These are phyloP conservation scores for Eublepharis macularius DNA, from an alignment of 2,113 vertebrate genomes.

Conservation along the genomic window DNA sequence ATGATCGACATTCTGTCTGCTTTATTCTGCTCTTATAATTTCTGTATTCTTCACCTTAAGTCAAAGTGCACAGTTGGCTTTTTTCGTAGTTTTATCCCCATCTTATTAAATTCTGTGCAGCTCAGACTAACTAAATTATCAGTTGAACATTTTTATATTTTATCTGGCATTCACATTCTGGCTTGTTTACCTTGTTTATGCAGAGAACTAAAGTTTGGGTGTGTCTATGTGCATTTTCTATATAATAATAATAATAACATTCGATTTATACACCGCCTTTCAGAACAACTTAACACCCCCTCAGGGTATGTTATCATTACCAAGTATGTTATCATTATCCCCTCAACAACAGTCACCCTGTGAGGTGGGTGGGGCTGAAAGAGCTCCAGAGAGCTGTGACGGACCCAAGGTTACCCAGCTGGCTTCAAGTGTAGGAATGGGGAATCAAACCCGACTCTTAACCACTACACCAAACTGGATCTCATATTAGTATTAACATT, in stretches of 20 bases:
- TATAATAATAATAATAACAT: too few relatives aligned
- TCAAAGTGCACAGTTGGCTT: not conserved
- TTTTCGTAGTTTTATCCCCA: not conserved
- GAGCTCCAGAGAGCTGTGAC: too few relatives aligned
- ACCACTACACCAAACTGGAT: too few relatives aligned
- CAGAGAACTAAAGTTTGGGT: not conserved
- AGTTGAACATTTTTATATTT: not conserved
- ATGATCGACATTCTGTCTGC: not conserved
- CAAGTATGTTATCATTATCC: too few relatives aligned
- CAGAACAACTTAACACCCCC: too few relatives aligned
- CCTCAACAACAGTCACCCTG: too few relatives aligned
- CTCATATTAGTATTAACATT: not conserved
- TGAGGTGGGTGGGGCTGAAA: too few relatives aligned
- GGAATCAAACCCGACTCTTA: too few relatives aligned
- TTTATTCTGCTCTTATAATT: not conserved
- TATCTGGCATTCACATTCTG: not conserved
- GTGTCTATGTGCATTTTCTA: not conserved
- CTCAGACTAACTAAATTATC: slow-evolving; percentile 1
- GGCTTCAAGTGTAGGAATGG: too few relatives aligned
- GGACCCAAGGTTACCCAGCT: too few relatives aligned
- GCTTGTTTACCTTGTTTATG: not conserved
- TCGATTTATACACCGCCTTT: too few relatives aligned
- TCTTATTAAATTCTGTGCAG: not conserved
- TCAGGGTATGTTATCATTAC: too few relatives aligned
- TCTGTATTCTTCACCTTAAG: not conserved